A percentile compares a stretch with the other conserved stretches of the same genome.
Conservation (phyloP, 30 jellyfish, hydroid and myxozoan species). For the Cassiopea andromeda region DNA sequence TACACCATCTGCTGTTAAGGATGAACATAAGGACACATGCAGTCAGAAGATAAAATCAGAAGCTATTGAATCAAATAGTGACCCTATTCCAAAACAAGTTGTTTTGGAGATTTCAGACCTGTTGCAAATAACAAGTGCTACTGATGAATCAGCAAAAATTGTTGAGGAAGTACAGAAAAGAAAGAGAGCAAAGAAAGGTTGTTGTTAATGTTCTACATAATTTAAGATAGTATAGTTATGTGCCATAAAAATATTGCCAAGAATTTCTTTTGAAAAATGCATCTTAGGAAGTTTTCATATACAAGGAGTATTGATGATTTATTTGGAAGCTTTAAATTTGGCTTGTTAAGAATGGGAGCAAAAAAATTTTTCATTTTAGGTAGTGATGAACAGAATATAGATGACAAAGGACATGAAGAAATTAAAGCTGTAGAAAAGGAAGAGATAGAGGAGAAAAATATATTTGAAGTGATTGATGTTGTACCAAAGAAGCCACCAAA, state of each 20-base stretch:
- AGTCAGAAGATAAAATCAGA: neutral
- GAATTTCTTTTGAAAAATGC: too few species aligned
- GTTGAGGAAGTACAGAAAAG: conserved; percentile 56
- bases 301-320: too few species aligned
- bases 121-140: conserved; percentile 54
- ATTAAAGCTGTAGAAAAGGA: neutral
- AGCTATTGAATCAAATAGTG: conserved; percentile 5
- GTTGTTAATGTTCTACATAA: neutral
- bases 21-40: neutral
- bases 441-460: neutral
- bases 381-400: neutral
- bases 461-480: conserved; percentile 1
- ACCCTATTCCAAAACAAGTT: conserved; percentile 44
- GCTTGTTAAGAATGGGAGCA: neutral
- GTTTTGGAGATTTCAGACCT: conserved; percentile 47
- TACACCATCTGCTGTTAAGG: neutral
- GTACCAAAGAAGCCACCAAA: conserved; percentile 62
- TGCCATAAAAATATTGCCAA: too few species aligned
- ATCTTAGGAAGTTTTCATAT: too few species aligned
- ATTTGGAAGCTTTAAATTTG: too few species aligned
- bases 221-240: neutral
- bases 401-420: neutral
- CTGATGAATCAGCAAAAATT: conserved; percentile 61
- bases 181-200: conserved; percentile 50
- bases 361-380: neutral